Evolutionary conservation across 2,888 invertebrate species (phyloP).

Genomic region (Xiphydria camelus): DNA sequence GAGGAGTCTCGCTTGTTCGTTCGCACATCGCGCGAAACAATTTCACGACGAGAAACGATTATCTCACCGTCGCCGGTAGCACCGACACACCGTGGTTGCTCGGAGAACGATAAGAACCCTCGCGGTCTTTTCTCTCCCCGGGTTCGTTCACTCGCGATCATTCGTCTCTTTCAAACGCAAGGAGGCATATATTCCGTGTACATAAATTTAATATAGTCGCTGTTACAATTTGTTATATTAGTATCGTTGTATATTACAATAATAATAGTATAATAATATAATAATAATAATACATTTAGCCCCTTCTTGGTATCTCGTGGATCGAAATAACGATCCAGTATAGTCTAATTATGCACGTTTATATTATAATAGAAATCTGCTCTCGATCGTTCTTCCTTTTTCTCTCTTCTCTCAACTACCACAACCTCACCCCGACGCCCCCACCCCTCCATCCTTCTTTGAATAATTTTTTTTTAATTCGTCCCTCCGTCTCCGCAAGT

Average conservation of each 20-base stretch:
- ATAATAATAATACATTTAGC: conserved; percentile 50
- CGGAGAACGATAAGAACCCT: too few species aligned
- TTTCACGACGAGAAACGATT: conserved; percentile 29
- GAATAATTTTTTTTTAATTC: not conserved
- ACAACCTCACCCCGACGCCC: not conserved
- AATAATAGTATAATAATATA: conserved; percentile 40
- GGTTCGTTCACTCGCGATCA: too few species aligned
- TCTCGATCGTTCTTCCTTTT: conserved; percentile 3
- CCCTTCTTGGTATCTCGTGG: conserved; percentile 46
- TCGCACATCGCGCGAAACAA: too few species aligned
- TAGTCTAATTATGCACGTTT: conserved; percentile 42
- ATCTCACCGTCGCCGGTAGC: too few species aligned
- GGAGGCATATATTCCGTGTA: too few species aligned
- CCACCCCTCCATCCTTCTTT: not conserved
- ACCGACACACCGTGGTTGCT: too few species aligned
- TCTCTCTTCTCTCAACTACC: not conserved
- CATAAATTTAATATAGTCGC: conserved; percentile 53
- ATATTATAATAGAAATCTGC: conserved; percentile 26
- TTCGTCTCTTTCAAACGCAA: too few species aligned
- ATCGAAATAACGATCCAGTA: conserved; percentile 41
- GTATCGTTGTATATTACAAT: conserved; percentile 50
- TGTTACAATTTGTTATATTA: conserved; percentile 53
- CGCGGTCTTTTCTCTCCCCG: too few species aligned
- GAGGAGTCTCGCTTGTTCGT: too few species aligned
- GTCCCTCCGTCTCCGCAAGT: not conserved